These are phyloP conservation scores for human DNA, from an alignment of 2,113 vertebrate genomes.

Conservation along the genomic window DNA sequence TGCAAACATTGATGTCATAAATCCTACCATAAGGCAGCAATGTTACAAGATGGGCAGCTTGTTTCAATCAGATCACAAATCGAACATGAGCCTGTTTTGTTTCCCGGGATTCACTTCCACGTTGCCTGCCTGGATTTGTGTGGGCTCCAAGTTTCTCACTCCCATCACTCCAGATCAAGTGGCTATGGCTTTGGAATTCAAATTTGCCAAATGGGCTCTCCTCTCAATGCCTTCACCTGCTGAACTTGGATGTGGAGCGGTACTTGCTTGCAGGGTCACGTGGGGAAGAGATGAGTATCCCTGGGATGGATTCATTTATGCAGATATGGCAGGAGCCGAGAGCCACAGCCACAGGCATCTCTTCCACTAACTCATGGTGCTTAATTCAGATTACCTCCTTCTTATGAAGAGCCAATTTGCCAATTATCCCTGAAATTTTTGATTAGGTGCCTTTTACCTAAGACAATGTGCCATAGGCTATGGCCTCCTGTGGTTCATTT, in stretches of 20 bases:
- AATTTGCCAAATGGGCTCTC: conserved; percentile 54
- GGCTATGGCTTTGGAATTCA: conserved; percentile 67
- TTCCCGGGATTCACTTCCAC: conserved; percentile 1
- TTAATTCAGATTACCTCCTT: conserved; percentile 67
- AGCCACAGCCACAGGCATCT: conserved; percentile 14
- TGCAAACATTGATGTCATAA: neutral
- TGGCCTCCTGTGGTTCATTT: conserved; percentile 23
- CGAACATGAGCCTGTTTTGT: neutral
- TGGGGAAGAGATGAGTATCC: conserved; percentile 22
- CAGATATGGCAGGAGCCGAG: neutral
- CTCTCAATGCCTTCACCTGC: conserved; percentile 4
- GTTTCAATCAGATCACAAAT: conserved; percentile 29
- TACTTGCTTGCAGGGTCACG: neutral
- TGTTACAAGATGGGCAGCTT: conserved; percentile 3
- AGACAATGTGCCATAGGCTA: conserved; percentile 10
- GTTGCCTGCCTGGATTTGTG: conserved; percentile 51
- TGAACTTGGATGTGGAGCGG: neutral
- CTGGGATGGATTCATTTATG: conserved; percentile 46
- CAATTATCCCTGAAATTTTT: conserved; percentile 62
- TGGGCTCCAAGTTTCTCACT: conserved; percentile 8
- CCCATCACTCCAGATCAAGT: conserved; percentile 49
- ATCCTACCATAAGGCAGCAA: neutral
- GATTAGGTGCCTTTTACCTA: conserved; percentile 54
- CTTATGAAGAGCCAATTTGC: conserved; percentile 66
- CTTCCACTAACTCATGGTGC: neutral